Conservation (phyloP, 2,888 invertebrate genomes). For the Apamea monoglypha region DNA sequence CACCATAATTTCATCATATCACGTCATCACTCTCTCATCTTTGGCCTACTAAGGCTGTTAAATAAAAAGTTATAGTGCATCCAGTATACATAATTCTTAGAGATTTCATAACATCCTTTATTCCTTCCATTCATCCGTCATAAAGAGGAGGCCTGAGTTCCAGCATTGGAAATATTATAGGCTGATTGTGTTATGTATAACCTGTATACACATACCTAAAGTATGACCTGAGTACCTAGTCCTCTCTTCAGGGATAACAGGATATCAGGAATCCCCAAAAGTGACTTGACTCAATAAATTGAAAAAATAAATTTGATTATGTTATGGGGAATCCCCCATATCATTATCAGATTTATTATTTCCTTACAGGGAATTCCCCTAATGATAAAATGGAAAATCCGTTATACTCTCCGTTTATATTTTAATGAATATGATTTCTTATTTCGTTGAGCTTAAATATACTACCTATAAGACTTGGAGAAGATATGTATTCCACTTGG, state of each 20-base stretch:
- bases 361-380: constrained; percentile 5
- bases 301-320: background rate
- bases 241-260: background rate
- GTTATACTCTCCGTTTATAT: background rate
- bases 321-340: constrained; percentile 1
- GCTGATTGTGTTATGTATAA: background rate
- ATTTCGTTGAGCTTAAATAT: background rate
- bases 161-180: background rate
- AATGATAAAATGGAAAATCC: background rate
- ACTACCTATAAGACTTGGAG: background rate
- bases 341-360: background rate
- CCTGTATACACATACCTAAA: background rate
- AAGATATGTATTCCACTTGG: background rate
- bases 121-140: background rate
- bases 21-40: no score
- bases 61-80: background rate
- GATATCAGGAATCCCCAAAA: background rate
- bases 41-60: background rate
- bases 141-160: background rate
- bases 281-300: background rate
- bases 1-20: background rate
- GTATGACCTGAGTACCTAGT: no score
- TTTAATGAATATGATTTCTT: background rate
- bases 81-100: background rate
- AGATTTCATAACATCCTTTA: background rate